These are phyloP conservation scores for Anniella stebbinsi DNA, from an alignment of 2,797 vertebrate species.

Conservation along the genomic window DNA sequence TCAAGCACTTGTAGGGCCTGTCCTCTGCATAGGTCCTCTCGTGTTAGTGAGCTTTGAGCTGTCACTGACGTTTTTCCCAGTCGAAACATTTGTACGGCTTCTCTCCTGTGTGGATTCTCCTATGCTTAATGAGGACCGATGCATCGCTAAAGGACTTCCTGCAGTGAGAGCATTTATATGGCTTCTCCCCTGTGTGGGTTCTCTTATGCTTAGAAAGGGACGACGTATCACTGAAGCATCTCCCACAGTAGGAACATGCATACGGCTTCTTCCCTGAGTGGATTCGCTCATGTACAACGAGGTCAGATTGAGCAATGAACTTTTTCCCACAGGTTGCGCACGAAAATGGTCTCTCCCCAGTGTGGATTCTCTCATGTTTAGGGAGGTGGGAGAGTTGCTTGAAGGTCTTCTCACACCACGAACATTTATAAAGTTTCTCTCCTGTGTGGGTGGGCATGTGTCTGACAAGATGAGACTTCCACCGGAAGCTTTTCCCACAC, in stretches of 20 bases:
- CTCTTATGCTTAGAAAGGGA: conserved; percentile 43
- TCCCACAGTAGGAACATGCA: neutral
- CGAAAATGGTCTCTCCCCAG: too few relatives aligned
- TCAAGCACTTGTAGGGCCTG: too few relatives aligned
- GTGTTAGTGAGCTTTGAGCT: too few relatives aligned
- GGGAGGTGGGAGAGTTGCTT: conserved; percentile 60
- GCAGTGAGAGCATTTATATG: conserved; percentile 40
- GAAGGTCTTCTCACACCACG: conserved; percentile 57
- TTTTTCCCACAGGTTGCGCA: too few relatives aligned
- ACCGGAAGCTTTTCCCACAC: conserved; percentile 39
- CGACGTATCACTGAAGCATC: conserved; percentile 53
- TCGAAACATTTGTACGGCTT: too few relatives aligned
- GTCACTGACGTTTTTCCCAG: too few relatives aligned
- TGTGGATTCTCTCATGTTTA: conserved; percentile 50
- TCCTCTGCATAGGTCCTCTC: too few relatives aligned
- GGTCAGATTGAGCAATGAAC: too few relatives aligned
- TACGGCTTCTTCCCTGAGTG: neutral
- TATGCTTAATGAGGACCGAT: conserved; percentile 35
- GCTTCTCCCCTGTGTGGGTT: too few relatives aligned
- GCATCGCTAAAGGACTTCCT: conserved; percentile 7
- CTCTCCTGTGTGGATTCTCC: too few relatives aligned
- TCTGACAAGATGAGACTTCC: conserved; percentile 52
- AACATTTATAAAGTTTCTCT: conserved; percentile 58
- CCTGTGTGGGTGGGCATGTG: conserved; percentile 59
- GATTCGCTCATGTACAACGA: too few relatives aligned